Evolutionary conservation across 2,797 vertebrate genomes (phyloP).

Genomic region (Chrosomus eos): DNA sequence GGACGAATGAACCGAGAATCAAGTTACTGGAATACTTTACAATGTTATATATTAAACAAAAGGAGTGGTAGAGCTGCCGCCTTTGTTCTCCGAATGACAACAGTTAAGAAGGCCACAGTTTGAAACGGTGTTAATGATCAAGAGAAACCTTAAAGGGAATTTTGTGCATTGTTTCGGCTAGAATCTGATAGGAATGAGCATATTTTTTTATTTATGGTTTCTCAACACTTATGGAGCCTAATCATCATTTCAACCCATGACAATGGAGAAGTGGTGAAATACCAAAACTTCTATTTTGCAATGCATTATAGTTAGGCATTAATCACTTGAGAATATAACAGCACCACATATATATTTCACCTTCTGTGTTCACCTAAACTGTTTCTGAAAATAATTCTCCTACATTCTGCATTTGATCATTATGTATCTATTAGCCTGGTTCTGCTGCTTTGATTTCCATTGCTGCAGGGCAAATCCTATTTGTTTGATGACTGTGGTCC

Average conservation of each 20-base stretch:
- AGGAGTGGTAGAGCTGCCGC: neutral
- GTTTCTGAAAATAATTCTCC: slow-evolving; percentile 19
- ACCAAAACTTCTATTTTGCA: neutral
- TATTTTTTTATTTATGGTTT: neutral
- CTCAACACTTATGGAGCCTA: neutral
- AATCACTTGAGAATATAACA: neutral
- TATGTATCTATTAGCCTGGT: slow-evolving; percentile 14
- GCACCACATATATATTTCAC: neutral
- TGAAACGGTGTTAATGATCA: slow-evolving; percentile 3
- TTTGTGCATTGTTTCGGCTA: neutral
- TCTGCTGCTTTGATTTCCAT: slow-evolving; percentile 26
- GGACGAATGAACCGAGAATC: slow-evolving; percentile 62
- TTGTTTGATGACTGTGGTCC: slow-evolving; percentile 21
- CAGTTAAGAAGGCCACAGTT: neutral
- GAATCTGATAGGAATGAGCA: neutral
- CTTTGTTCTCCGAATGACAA: slow-evolving; percentile 6
- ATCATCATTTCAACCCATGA: neutral
- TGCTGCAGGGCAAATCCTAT: slow-evolving; percentile 29
- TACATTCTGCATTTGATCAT: slow-evolving; percentile 19
- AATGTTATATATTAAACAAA: slow-evolving; percentile 43
- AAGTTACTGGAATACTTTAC: slow-evolving; percentile 57
- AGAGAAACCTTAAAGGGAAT: neutral
- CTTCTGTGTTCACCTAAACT: neutral
- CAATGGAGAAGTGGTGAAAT: neutral
- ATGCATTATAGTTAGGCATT: neutral